Percentiles rank a stretch among this genome's conserved stretches.
phyloP scores from a whole-genome alignment of 2,888 invertebrate genomes.

The Heteromyza rotundicornis region DNA sequence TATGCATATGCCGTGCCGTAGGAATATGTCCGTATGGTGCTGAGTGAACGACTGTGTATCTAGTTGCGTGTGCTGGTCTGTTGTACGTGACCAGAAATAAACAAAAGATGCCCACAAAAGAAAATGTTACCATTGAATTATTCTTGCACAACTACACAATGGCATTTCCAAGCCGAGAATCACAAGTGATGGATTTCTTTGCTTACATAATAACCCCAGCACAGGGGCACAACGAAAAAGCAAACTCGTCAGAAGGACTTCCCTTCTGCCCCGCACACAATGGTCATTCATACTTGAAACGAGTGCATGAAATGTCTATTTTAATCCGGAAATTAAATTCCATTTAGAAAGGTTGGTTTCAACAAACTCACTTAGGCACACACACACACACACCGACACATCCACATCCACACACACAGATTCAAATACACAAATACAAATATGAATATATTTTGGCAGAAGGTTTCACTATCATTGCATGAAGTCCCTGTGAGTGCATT shows the following conservation, averaged over 20 bases:
- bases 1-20: too few species aligned
- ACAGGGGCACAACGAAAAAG: neutral
- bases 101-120: neutral
- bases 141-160: neutral
- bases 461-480: too few species aligned
- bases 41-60: too few species aligned
- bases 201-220: neutral
- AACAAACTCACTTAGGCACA: conserved; percentile 32
- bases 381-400: neutral
- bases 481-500: neutral
- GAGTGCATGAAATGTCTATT: conserved; percentile 50
- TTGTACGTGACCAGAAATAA: too few species aligned
- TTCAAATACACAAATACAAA: neutral
- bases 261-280: too few species aligned
- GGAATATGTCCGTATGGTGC: too few species aligned
- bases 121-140: neutral
- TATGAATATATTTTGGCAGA: neutral
- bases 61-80: neutral
- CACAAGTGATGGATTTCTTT: neutral
- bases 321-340: conserved; percentile 55
- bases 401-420: neutral
- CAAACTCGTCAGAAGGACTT: neutral
- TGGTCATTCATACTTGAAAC: neutral
- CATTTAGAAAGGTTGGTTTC: conserved; percentile 50
- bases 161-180: neutral